Percentiles rank a stretch among this genome's conserved stretches.
Evolutionary conservation across 2,113 vertebrate species (phyloP).

Genomic region (Phrynocephalus versicolor): DNA sequence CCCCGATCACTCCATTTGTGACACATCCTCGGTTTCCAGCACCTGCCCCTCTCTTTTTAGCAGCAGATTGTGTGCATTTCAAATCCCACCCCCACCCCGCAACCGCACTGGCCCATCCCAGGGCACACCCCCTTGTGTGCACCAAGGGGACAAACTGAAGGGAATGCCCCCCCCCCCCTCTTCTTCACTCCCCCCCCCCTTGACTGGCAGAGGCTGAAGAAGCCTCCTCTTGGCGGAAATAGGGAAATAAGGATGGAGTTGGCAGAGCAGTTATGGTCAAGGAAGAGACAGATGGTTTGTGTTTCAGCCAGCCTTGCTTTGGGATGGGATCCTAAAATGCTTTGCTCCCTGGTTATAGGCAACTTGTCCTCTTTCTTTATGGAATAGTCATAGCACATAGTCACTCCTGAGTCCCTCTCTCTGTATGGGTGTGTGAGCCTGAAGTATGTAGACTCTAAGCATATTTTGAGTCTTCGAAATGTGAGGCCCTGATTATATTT

Average conservation of each 20-base stretch:
- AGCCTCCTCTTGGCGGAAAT: background rate
- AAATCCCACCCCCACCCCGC: background rate
- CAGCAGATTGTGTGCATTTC: constrained; percentile 15
- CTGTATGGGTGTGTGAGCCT: background rate
- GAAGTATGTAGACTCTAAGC: background rate
- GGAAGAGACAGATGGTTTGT: background rate
- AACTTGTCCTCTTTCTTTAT: background rate
- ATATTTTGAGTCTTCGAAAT: background rate
- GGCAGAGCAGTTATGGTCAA: background rate
- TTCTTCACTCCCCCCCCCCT: background rate
- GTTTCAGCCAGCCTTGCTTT: background rate
- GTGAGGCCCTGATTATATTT: background rate
- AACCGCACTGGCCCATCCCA: too few species aligned
- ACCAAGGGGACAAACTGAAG: background rate
- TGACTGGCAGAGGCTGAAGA: background rate
- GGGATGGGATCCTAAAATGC: background rate
- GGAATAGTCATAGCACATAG: background rate
- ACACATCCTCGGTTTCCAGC: constrained; percentile 8
- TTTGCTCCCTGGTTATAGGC: background rate
- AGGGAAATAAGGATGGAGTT: background rate
- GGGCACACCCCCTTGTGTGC: constrained; percentile 18
- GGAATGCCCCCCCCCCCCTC: background rate
- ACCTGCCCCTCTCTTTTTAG: background rate
- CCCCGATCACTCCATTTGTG: background rate
- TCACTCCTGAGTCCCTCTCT: background rate